phyloP scores from a whole-genome alignment of 2,888 invertebrate species.

The Chrysotoxum bicinctum region DNA sequence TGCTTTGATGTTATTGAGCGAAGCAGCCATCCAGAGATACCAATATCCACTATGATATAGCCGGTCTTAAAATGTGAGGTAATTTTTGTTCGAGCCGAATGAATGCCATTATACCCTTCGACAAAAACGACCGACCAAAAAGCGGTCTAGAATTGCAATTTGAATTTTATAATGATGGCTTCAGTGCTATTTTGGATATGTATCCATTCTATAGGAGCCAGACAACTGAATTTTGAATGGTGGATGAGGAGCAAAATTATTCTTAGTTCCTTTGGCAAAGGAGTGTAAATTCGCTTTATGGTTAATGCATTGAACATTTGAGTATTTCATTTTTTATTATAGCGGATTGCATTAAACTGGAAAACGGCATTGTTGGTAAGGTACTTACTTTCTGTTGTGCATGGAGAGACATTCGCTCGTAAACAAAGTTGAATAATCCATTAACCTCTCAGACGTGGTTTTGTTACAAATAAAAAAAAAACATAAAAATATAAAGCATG shows the following conservation, averaged over 20 bases:
- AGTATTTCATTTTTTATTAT: conserved; percentile 52
- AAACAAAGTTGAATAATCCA: conserved; percentile 68
- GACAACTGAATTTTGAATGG: neutral
- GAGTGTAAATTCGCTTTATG: conserved; percentile 41
- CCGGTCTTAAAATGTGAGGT: conserved; percentile 32
- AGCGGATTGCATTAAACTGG: conserved; percentile 49
- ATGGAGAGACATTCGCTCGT: conserved; percentile 41
- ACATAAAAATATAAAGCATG: neutral
- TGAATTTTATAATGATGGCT: conserved; percentile 27
- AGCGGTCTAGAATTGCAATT: conserved; percentile 32
- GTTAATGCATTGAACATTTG: conserved; percentile 59
- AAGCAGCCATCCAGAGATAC: neutral
- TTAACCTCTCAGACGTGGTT: conserved; percentile 67
- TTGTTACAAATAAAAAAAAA: neutral
- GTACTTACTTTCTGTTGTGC: conserved; percentile 20
- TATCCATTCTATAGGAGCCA: neutral
- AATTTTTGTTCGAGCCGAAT: conserved; percentile 20
- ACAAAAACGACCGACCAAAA: conserved; percentile 1
- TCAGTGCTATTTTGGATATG: neutral
- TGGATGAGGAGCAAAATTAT: conserved; percentile 10
- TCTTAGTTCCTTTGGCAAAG: conserved; percentile 24
- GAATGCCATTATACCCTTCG: neutral
- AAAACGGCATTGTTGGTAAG: conserved; percentile 42
- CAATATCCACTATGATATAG: too few species aligned
- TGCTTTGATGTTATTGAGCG: neutral